Percentiles rank a stretch among this genome's conserved stretches.
phyloP scores from a whole-genome alignment of 2,888 invertebrate species.

The Sesia bembeciformis region DNA sequence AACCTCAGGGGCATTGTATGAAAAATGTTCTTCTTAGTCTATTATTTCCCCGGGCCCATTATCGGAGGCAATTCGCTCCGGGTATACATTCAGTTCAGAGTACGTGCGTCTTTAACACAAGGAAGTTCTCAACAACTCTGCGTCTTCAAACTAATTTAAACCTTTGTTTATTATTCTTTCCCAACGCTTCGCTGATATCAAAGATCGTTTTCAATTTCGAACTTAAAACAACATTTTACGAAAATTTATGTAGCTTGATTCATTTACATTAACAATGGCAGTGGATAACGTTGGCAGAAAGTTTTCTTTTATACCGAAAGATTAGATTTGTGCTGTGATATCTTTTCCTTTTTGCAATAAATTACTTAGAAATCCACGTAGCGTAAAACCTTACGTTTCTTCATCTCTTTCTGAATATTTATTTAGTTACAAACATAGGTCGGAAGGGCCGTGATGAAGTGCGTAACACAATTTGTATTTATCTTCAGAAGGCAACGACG shows the following conservation, averaged over 20 bases:
- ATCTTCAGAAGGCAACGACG: constrained; percentile 22
- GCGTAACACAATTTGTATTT: constrained; percentile 4
- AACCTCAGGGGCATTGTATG: not conserved
- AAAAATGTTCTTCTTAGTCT: constrained; percentile 4
- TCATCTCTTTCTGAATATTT: not conserved
- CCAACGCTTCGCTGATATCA: no score
- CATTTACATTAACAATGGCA: no score
- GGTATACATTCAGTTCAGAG: not conserved
- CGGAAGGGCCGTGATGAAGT: constrained; percentile 5
- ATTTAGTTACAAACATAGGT: constrained; percentile 1
- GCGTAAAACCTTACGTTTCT: not conserved
- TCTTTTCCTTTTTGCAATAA: not conserved
- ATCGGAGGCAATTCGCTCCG: constrained; percentile 5
- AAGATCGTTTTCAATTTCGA: no score
- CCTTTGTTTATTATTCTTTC: constrained; percentile 15
- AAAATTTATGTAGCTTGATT: no score
- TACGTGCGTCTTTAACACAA: constrained; percentile 14
- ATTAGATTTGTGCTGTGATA: not conserved
- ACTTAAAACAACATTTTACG: no score
- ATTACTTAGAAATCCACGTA: not conserved
- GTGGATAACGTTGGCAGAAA: no score
- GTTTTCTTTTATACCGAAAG: not conserved
- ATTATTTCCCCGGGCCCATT: constrained; percentile 6
- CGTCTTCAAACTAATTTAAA: constrained; percentile 13
- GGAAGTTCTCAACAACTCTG: constrained; percentile 15